phyloP scores from a whole-genome alignment of 2,113 vertebrate genomes.

The Edolisoma coerulescens region DNA sequence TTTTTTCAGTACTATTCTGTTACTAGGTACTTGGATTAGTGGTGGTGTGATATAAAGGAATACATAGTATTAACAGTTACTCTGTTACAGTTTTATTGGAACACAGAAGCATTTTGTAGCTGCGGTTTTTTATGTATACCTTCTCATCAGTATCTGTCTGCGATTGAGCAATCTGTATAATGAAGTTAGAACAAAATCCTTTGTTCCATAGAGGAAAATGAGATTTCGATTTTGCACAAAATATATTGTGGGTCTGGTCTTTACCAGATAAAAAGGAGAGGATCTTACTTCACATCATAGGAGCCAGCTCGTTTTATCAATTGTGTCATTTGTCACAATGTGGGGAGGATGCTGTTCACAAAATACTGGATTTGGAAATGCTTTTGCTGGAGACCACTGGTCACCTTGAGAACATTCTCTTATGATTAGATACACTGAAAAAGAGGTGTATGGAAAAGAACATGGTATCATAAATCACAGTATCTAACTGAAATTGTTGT shows the following conservation, averaged over 20 bases:
- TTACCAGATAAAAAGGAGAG: not conserved
- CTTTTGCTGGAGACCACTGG: not conserved
- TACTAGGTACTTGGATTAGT: not conserved
- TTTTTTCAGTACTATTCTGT: not conserved
- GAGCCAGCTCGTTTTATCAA: not conserved
- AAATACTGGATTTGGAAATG: not conserved
- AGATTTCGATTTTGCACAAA: not conserved
- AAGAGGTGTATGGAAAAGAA: not conserved
- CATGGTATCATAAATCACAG: accelerated
- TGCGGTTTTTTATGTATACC: not conserved
- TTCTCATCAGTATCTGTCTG: not conserved
- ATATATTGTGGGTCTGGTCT: not conserved
- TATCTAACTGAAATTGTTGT: not conserved
- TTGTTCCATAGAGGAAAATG: not conserved
- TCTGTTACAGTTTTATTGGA: not conserved
- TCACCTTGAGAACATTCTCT: not conserved
- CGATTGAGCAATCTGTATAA: not conserved
- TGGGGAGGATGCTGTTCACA: not conserved
- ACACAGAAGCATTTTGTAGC: not conserved
- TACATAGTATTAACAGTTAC: not conserved
- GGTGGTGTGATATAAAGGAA: not conserved
- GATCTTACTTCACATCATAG: not conserved
- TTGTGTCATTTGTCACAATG: not conserved
- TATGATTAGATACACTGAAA: not conserved
- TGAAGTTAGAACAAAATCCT: not conserved